Percentiles rank a stretch among this genome's conserved stretches.
Conservation (phyloP, 2,888 invertebrate genomes). For the Antheraea yamamai region DNA sequence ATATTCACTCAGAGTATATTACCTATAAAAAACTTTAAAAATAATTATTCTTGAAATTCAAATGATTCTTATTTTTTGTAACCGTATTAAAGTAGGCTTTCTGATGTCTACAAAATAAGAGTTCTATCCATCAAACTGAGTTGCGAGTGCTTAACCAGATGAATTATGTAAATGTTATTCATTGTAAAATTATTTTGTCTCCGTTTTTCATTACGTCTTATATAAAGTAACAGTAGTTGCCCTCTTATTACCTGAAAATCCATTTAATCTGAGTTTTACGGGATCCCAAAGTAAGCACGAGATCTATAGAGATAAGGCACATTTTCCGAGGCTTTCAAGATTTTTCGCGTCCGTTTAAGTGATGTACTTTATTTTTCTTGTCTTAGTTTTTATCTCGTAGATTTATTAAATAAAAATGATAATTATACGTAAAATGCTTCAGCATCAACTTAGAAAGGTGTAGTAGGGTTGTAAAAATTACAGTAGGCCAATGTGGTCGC, state of each 20-base stretch:
- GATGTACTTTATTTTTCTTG: background rate
- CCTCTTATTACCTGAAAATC: background rate
- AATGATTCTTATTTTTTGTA: background rate
- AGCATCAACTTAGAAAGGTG: background rate
- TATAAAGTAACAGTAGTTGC: background rate
- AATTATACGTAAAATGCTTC: background rate
- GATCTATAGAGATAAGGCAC: background rate
- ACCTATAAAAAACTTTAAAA: too few relatives aligned
- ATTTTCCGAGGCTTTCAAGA: background rate
- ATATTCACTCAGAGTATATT: too few relatives aligned
- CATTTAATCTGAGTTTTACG: background rate
- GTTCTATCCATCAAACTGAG: background rate
- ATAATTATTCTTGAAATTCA: too few relatives aligned
- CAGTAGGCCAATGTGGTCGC: background rate
- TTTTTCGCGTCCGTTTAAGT: background rate
- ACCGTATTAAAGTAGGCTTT: background rate
- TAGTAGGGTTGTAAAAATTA: background rate
- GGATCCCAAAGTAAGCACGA: background rate
- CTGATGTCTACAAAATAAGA: background rate
- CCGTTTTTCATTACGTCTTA: background rate
- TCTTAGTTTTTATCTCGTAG: background rate
- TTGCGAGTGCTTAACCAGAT: background rate
- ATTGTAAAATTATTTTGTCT: background rate
- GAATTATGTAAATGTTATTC: background rate
- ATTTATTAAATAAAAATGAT: conserved; percentile 1